Base-by-base conservation (phyloP, 2,797 vertebrate genomes). In the Malacoraja senta region DNA sequence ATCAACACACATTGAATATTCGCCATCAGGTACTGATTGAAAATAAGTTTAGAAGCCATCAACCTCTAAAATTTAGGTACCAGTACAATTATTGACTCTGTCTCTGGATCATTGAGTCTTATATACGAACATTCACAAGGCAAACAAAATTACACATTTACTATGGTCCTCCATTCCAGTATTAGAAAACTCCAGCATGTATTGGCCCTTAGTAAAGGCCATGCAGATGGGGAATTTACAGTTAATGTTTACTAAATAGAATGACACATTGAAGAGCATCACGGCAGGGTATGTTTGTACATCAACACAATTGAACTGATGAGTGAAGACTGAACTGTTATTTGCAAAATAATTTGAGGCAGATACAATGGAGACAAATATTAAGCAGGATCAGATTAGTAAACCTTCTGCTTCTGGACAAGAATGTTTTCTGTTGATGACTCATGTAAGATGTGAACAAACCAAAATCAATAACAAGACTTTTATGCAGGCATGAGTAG, bases 291-390 rank as follows among this genome's bases (percentile, higher is more conserved):
- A 53, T 72, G 71, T 92, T 92, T 92, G 24, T 32, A n/a, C 72
- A 12, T 26, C 68, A 92, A 92, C 72, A 53, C 38, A 53, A 26
- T n/a, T 58, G 90, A 58, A 15, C 7, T 74, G 90, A 76, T 44
- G 38, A n/a, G 35, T 15, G 13, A 53, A 53, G 44, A 29, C 15
- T 38, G 29, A 13, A 68, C 90, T 92, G n/a, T 10, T 92, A 76
- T 88, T 88, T 68, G 84, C 63, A 88, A 88, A 88, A 88, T 92
- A 92, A 92, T 92, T 53, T 76, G 12, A 76, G 35, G 65, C 21
- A 38, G 24, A 29, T n/a, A 58, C 65, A 92, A 74, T 92, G 44
- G 38, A 21, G 35, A 92, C 26, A 8, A 91, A n/a, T 58, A 74
- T 15, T 74, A 26, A 92, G 44, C n/a, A 88, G 86, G 86, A 90